Evolutionary conservation across 2,797 vertebrate species (phyloP).

Genomic region (Parauchenoglanis punctatus): DNA sequence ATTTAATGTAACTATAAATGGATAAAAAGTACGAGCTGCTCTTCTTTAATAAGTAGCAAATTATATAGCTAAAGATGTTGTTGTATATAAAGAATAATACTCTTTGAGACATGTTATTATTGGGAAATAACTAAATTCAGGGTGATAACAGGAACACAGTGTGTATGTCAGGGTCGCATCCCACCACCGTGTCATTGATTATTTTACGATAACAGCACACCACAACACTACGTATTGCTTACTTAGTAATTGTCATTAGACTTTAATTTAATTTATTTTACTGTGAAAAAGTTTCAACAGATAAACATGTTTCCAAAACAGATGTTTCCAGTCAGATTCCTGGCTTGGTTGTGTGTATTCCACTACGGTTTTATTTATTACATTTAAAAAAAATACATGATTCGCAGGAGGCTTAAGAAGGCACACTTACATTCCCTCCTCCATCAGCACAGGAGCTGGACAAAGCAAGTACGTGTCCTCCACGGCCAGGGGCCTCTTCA

Average conservation of each 20-base stretch:
- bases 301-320: background rate
- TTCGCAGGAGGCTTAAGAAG: background rate
- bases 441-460: slow-evolving; percentile 88
- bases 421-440: slow-evolving; percentile 87
- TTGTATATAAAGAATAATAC: background rate
- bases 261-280: background rate
- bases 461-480: slow-evolving; percentile 92
- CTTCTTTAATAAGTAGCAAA: background rate
- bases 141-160: background rate
- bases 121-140: background rate
- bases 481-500: slow-evolving; percentile 91
- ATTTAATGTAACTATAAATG: background rate
- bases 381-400: background rate
- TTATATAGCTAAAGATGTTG: background rate
- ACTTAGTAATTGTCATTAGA: background rate
- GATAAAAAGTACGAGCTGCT: background rate
- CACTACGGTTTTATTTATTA: background rate
- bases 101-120: background rate
- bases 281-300: background rate
- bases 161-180: background rate
- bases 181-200: background rate
- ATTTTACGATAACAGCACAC: background rate
- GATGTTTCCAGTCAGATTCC: background rate
- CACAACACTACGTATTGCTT: background rate
- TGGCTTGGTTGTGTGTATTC: background rate